Base-by-base conservation (phyloP, 2,888 invertebrate genomes). In the Mayetiola destructor region DNA sequence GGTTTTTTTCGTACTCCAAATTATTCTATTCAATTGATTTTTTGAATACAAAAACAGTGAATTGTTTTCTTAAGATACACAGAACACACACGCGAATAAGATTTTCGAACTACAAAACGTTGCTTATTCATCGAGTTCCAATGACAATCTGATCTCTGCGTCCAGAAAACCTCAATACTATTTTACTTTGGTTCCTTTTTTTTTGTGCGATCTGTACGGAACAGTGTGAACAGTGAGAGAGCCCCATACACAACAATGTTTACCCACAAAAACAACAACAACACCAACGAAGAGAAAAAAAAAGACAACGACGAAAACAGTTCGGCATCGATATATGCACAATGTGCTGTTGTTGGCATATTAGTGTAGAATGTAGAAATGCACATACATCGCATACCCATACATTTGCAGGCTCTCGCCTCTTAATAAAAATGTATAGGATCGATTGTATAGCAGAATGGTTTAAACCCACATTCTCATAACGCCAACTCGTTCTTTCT, bases 121-220 rank as follows among this genome's bases (percentile, higher is more conserved):
- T 56, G 56, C 30, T 56, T 40, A 40, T 39, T 23, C 56, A 27
- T 40, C 40, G 40, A 56, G 56, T 56, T 56, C 56, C 56, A 56
- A 56, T 40, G 40, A 56, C 56, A 56, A 29, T 56, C 56, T 56
- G 56, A 52, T 29, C 52, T 52, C 16, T 55, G 40, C 56, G 40
- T 56, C 56, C 56, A 40, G 39, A 56, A 42, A 56, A 56, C 56
- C 36, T 40, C 39, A 56, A 37, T 56, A 56, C 37, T 23, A 56
- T 27, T 56, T 56, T 14, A 36, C 36, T n/a, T n/a, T 40, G 56
- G 40, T 56, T 37, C 40, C 56, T 40, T 56, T 42, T 42, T 42
- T 42, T 2, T 5, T 42, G 21, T 12, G 3, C 12, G 14, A 23
- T 5, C 2, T 27, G 27, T 27, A 27, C 48, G 27, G 18, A 39